These are phyloP conservation scores for Mactromeris polynyma DNA, from an alignment of 2,888 invertebrate genomes.

Conservation along the genomic window DNA sequence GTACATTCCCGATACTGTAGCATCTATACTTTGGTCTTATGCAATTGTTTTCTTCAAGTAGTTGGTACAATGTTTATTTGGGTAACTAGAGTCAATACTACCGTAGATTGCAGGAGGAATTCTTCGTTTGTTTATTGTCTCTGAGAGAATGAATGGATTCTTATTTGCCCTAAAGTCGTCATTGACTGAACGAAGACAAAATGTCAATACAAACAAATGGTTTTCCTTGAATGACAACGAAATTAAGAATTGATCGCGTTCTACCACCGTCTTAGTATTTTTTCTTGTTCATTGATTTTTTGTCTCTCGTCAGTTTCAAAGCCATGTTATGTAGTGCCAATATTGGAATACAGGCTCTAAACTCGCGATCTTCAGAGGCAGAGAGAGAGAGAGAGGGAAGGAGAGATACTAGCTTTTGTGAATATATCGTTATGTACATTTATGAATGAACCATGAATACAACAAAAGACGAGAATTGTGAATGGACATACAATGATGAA, in stretches of 20 bases:
- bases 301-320: neutral
- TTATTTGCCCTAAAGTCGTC: neutral
- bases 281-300: slow-evolving; percentile 15
- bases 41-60: too few relatives aligned
- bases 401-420: neutral
- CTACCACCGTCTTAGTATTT: neutral
- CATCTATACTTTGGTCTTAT: too few relatives aligned
- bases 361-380: neutral
- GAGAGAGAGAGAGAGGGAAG: neutral
- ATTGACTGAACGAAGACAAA: neutral
- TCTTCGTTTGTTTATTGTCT: neutral
- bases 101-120: too few relatives aligned
- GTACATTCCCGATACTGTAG: too few relatives aligned
- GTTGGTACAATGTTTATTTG: too few relatives aligned
- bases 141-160: neutral
- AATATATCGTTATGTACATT: neutral
- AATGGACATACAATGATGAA: neutral
- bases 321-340: neutral
- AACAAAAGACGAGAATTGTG: neutral
- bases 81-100: too few relatives aligned
- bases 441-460: neutral
- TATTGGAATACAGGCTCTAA: slow-evolving; percentile 17
- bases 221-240: slow-evolving; percentile 10
- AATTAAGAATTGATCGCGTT: slow-evolving; percentile 11
- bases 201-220: slow-evolving; percentile 2